A percentile compares a stretch with the other conserved stretches of the same genome.
phyloP scores from a whole-genome alignment of 2,888 invertebrate genomes.

The Ectemnius continuus region DNA sequence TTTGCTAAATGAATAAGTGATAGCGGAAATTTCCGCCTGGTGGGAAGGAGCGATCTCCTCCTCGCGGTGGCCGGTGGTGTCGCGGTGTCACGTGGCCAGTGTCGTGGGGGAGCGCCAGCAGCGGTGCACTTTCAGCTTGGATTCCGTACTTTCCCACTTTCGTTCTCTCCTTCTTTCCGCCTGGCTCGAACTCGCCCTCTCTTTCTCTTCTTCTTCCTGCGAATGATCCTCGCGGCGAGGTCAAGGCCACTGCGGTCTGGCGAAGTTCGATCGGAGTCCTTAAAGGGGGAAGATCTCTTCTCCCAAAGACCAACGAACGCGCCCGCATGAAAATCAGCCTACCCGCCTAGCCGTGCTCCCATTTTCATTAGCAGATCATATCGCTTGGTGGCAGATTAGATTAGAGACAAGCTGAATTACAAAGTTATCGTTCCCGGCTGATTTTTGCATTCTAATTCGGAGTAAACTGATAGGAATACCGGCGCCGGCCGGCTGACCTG shows the following conservation, averaged over 20 bases:
- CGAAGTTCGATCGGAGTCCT: conserved; percentile 51
- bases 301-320: conserved; percentile 14
- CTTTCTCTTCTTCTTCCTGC: conserved; percentile 11
- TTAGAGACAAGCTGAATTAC: background rate
- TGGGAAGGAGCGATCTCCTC: too few species aligned
- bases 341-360: background rate
- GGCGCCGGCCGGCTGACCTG: too few species aligned
- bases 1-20: too few species aligned
- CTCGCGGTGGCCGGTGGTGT: too few species aligned
- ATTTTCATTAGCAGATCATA: background rate
- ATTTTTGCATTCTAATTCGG: conserved; percentile 1
- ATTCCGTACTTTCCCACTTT: conserved; percentile 1
- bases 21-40: too few species aligned
- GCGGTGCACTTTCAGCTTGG: background rate
- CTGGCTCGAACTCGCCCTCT: background rate
- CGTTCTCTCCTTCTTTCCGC: conserved; percentile 10
- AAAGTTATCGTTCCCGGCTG: background rate
- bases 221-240: conserved; percentile 35
- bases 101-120: too few species aligned
- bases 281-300: conserved; percentile 54
- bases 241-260: conserved; percentile 50
- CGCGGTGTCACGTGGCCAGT: too few species aligned
- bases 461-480: background rate
- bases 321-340: background rate
- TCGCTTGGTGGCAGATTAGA: background rate